Conservation (phyloP, 1,140 invertebrate genomes). For the Meloidogyne floridensis region DNA sequence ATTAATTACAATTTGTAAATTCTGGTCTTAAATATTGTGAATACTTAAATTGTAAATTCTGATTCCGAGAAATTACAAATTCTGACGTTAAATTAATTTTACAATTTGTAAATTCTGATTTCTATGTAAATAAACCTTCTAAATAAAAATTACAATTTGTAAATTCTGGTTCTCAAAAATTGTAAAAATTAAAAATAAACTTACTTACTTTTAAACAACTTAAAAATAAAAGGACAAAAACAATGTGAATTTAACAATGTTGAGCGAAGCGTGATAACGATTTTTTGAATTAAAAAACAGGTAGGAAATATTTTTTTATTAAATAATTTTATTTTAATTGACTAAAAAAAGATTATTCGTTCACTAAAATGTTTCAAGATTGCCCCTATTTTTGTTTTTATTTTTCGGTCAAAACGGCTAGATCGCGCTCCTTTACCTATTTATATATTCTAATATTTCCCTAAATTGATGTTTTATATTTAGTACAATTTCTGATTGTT, state of each 20-base stretch:
- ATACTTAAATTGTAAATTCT: neutral
- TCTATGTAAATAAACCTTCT: neutral
- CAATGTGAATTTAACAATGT: no score
- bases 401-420: neutral
- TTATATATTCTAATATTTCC: neutral
- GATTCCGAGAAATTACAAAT: no score
- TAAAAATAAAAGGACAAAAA: no score
- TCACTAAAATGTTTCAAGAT: neutral
- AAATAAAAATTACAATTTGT: neutral
- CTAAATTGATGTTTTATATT: conserved; percentile 1
- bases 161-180: neutral
- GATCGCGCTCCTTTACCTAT: neutral
- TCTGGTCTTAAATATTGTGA: neutral
- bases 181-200: neutral
- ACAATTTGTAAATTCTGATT: neutral
- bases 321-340: neutral
- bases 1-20: neutral
- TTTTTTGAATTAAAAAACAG: no score
- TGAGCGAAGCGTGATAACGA: no score
- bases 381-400: neutral
- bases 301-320: neutral
- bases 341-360: neutral
- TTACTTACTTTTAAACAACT: no score
- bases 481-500: conserved; percentile 6
- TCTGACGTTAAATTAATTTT: neutral